Evolutionary conservation across 2,113 vertebrate species (phyloP).

Genomic region (Nesoenas mayeri): DNA sequence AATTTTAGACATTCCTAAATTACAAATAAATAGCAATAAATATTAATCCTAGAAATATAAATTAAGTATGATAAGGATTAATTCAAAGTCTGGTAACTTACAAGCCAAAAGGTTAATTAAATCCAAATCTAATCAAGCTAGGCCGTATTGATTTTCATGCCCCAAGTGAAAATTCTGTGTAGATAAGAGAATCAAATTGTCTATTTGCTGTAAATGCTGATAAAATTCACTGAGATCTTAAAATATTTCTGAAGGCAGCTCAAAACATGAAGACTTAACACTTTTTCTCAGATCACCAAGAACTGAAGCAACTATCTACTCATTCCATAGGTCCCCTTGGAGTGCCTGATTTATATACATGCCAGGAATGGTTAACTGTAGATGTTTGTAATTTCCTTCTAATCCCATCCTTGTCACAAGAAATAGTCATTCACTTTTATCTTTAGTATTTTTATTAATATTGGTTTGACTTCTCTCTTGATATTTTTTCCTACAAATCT

Average conservation of each 20-base stretch:
- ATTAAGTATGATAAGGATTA: not conserved
- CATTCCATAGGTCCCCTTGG: rapidly evolving
- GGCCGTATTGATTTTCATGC: not conserved
- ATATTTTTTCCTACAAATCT: not conserved
- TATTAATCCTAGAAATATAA: not conserved
- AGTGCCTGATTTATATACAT: not conserved
- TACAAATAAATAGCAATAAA: not conserved
- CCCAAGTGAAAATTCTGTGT: not conserved
- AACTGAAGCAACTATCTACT: not conserved
- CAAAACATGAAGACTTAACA: not conserved
- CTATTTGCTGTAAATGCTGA: not conserved
- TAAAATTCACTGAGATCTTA: not conserved
- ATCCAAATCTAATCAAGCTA: not conserved
- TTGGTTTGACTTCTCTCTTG: not conserved
- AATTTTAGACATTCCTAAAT: not conserved
- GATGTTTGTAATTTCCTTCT: not conserved
- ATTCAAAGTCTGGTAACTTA: not conserved
- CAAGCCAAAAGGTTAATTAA: constrained; percentile 11
- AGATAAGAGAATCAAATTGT: constrained; percentile 1
- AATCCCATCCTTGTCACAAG: not conserved
- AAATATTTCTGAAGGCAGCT: not conserved
- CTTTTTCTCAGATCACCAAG: not conserved
- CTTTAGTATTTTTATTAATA: not conserved
- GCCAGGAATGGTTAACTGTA: not conserved
- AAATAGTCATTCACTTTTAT: not conserved